Evolutionary conservation across 2,797 vertebrate species (phyloP), one percentile per base, ranked within the genome.

Genomic region (Muscicapa striata): DNA sequence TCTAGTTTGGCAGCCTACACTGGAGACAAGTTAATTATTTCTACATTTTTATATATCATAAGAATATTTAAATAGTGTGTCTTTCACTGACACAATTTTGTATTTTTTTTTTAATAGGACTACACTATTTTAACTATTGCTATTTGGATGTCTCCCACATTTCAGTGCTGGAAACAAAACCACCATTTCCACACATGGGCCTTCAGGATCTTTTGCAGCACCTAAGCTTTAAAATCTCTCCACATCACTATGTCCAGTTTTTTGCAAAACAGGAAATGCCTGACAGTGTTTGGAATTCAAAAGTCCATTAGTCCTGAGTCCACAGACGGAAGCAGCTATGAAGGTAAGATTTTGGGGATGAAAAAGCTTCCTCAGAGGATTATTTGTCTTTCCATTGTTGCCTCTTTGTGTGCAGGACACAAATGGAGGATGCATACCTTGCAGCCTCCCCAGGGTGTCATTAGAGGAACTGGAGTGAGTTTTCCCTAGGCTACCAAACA

Each of bases 261-360:
- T 88, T 66, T 69, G 18, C 24, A 63, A 55, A 94, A 67, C 68
- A 82, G 43, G 23, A 46, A 74, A 83, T 77, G 46, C 63, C 77
- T 46, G 52, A 24, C 2, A 6, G 8, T 27, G 19, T 58, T 49
- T 73, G 45, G 54, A 89, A 92, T 84, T 90, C 41, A 51, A 9
- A 86, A 85, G 45, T 84, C 83, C 75, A 68, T 94, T 96, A 89
- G 63, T 76, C 48, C 73, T 36, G 29, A 90, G 67, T 55, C 45
- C 34, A 46, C 4, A 72, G 48, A 61, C 26, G 59, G 82, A 87
- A 94, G 57, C 49, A 81, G 63, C 27, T 51, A 19, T 40, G 57
- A 69, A 87, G 67, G 38, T 83, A 34, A 29, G 32, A n/a, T 66
- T 87, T 46, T 59, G 62, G 73, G 30, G 6, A 5, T n/a, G 48